These are phyloP conservation scores for Portunus trituberculatus DNA, from an alignment of 1,140 invertebrate genomes.

Conservation along the genomic window DNA sequence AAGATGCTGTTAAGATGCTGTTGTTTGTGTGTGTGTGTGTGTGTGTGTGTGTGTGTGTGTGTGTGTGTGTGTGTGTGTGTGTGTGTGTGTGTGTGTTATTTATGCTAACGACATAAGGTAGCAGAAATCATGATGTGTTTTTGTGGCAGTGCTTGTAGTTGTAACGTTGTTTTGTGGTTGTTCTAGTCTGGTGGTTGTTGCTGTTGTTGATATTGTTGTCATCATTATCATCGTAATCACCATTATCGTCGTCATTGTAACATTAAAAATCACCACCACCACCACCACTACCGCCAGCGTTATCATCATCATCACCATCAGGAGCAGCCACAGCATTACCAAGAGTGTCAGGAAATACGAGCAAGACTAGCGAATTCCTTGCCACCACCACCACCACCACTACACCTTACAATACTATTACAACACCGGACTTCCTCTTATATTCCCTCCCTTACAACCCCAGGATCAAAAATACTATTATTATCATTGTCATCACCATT, in stretches of 20 bases:
- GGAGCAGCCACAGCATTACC: neutral
- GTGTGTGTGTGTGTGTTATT: conserved; percentile 30
- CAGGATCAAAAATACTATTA: too few species aligned
- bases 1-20: too few species aligned
- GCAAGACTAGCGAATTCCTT: too few species aligned
- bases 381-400: too few species aligned
- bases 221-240: neutral
- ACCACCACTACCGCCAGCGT: too few species aligned
- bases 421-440: too few species aligned
- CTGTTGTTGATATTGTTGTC: neutral
- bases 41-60: conserved; percentile 43
- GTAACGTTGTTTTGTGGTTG: neutral
- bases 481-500: too few species aligned
- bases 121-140: neutral
- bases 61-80: conserved; percentile 26
- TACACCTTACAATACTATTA: too few species aligned
- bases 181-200: neutral
- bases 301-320: too few species aligned
- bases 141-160: neutral
- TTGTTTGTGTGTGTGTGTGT: conserved; percentile 23
- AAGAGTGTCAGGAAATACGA: too few species aligned
- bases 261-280: too few species aligned
- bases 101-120: neutral
- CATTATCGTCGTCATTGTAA: neutral
- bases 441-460: too few species aligned